phyloP scores from a whole-genome alignment of 2,888 invertebrate species.

The Caenorhabditis sulstoni region DNA sequence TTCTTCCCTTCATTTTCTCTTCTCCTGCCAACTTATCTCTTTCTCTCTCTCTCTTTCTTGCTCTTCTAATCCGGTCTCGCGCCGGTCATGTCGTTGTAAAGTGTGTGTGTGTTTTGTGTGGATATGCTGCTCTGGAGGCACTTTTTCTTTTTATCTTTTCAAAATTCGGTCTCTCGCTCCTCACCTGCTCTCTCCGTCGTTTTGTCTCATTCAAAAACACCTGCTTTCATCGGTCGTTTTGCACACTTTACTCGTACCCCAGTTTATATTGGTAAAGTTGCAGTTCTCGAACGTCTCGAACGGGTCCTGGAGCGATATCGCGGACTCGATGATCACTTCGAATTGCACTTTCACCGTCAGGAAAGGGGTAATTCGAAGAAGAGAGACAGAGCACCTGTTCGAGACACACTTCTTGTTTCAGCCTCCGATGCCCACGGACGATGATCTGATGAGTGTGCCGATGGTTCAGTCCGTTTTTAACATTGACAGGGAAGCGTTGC shows the following conservation, averaged over 20 bases:
- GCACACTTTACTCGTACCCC: slow-evolving; percentile 4
- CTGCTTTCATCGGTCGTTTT: slow-evolving; percentile 13
- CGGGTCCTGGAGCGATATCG: slow-evolving; percentile 69
- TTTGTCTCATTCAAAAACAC: slow-evolving; percentile 9
- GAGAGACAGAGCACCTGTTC: too few relatives aligned
- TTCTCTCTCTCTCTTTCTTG: too few relatives aligned
- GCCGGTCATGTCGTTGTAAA: slow-evolving; percentile 58
- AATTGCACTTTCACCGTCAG: slow-evolving; percentile 62
- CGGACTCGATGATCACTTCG: slow-evolving; percentile 63
- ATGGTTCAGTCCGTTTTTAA: slow-evolving; percentile 58
- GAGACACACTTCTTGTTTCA: slow-evolving; percentile 25
- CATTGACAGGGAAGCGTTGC: slow-evolving; percentile 63
- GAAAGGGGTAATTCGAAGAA: slow-evolving; percentile 59
- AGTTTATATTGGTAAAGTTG: slow-evolving; percentile 21
- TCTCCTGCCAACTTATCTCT: slow-evolving; percentile 34
- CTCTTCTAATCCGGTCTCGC: slow-evolving; percentile 27
- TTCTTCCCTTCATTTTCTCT: neutral
- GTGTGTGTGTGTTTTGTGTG: slow-evolving; percentile 51
- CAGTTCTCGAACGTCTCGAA: slow-evolving; percentile 70
- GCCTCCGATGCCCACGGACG: slow-evolving; percentile 42
- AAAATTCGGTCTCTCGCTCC: slow-evolving; percentile 3
- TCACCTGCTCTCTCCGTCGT: slow-evolving; percentile 4
- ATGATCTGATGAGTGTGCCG: slow-evolving; percentile 64
- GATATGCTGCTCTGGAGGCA: slow-evolving; percentile 15
- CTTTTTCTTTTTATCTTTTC: slow-evolving; percentile 22